Base-by-base conservation (phyloP, 1,140 invertebrate species). In the Diploscapter pachys region DNA sequence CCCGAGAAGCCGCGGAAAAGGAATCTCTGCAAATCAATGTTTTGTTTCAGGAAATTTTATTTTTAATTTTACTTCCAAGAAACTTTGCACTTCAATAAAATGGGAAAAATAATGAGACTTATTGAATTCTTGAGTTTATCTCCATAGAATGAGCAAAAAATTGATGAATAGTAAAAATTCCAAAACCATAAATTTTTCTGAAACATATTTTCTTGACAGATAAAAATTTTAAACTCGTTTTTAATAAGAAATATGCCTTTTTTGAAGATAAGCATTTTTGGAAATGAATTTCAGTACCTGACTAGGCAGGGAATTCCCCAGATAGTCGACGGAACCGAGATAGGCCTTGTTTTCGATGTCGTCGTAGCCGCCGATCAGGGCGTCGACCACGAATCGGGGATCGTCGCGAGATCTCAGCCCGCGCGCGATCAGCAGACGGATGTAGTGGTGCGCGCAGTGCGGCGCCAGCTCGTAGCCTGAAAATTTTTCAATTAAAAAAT, bases 1-100 rank as follows among this genome's bases (percentile, higher is more conserved):
- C 93, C 93, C 80, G 95, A 94, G 89, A 97, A 99, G 8, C 97
- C 97, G 89, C 98, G 95, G 71, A 92, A 91, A 81, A 91, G 93
- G 88, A 93, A 98, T 69, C 94, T 93, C 48, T 84, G 66, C 71
- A 78, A 95, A 88, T 31, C 31, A 0, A 31, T 31, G 1, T 31
- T 31, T 31, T 31, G 31, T 31, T 31, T 31, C 31, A 31, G 31
- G 31, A 31, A 0, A 31, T 31, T 31, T 31, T 31, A 0, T 31
- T 31, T 31, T 31, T 31, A 31, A 31, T 31, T 31, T 31, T 31
- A 31, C 31, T 31, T 31, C 31, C 31, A 31, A 31, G 31, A 31
- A 31, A 31, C 31, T 1, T 31, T 31, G 31, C 1, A 31, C 31
- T 31, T 31, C 31, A 31, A 31, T 31, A 31, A 31, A 31, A 31